phyloP scores from a whole-genome alignment of 1,140 invertebrate genomes.

The Mycetomoellerius zeteki region DNA sequence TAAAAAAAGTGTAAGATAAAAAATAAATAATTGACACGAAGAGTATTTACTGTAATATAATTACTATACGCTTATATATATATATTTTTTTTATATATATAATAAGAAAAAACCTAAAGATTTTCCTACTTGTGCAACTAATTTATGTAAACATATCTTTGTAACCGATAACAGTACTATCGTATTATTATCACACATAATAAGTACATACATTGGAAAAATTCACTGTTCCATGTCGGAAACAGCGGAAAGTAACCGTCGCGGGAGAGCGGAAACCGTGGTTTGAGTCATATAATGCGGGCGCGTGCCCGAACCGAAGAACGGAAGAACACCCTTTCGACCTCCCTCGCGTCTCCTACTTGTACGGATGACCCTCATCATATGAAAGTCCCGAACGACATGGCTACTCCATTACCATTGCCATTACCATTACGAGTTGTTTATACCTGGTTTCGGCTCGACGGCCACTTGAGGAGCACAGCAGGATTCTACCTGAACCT shows the following conservation, averaged over 20 bases:
- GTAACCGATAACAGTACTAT: background rate
- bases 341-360: slow-evolving; percentile 25
- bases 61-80: background rate
- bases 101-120: background rate
- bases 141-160: background rate
- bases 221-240: slow-evolving; percentile 21
- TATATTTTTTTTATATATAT: too few relatives aligned
- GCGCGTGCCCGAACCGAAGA: slow-evolving; percentile 75
- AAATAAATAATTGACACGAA: slow-evolving; percentile 12
- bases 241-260: slow-evolving; percentile 70
- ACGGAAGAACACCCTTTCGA: slow-evolving; percentile 45
- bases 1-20: background rate
- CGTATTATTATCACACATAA: background rate
- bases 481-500: slow-evolving; percentile 33
- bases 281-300: slow-evolving; percentile 66
- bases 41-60: too few relatives aligned
- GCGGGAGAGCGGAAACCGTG: slow-evolving; percentile 81
- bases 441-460: slow-evolving; percentile 48
- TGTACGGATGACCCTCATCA: slow-evolving; percentile 26
- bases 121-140: background rate
- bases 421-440: slow-evolving; percentile 52
- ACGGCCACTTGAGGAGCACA: slow-evolving; percentile 15
- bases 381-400: slow-evolving; percentile 74
- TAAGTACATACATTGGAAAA: background rate
- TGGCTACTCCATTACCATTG: slow-evolving; percentile 83